Percentiles rank a stretch among this genome's conserved stretches.
Conservation (phyloP, 2,888 invertebrate genomes). For the Tridacna gigas region DNA sequence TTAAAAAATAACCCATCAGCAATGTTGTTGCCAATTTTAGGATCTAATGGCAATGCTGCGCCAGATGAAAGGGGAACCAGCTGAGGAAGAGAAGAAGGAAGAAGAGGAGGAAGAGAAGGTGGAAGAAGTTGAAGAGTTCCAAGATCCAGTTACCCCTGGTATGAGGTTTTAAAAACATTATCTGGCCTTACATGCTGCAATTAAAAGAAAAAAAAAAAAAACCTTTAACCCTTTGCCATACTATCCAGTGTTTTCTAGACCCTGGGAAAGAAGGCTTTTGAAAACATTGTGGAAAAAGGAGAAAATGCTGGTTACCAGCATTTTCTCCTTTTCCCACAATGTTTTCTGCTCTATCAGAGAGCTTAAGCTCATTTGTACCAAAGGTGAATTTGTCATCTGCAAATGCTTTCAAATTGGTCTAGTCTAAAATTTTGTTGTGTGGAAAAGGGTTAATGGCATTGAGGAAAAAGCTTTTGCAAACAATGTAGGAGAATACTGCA, state of each 20-base stretch:
- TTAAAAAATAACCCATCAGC: neutral
- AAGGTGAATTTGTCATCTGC: no score
- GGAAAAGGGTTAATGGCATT: no score
- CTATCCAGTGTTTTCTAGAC: neutral
- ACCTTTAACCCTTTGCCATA: neutral
- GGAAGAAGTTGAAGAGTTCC: conserved; percentile 77
- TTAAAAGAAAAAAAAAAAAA: no score
- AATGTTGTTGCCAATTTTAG: conserved; percentile 24
- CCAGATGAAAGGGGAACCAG: conserved; percentile 69
- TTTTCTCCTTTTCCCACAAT: neutral
- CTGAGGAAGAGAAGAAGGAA: conserved; percentile 72
- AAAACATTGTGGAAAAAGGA: neutral
- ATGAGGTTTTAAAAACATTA: neutral
- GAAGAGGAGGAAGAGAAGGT: conserved; percentile 74
- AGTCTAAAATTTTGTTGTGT: no score
- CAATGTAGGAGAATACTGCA: no score
- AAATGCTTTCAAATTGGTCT: no score
- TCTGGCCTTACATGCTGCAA: no score
- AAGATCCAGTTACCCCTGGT: conserved; percentile 82
- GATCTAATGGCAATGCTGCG: conserved; percentile 67
- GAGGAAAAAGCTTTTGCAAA: no score
- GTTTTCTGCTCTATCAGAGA: no score
- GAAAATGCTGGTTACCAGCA: neutral
- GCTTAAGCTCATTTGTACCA: no score
- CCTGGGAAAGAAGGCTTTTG: conserved; percentile 1